Base-by-base conservation (phyloP, 2,888 invertebrate genomes). In the Zaprionus lineosus region DNA sequence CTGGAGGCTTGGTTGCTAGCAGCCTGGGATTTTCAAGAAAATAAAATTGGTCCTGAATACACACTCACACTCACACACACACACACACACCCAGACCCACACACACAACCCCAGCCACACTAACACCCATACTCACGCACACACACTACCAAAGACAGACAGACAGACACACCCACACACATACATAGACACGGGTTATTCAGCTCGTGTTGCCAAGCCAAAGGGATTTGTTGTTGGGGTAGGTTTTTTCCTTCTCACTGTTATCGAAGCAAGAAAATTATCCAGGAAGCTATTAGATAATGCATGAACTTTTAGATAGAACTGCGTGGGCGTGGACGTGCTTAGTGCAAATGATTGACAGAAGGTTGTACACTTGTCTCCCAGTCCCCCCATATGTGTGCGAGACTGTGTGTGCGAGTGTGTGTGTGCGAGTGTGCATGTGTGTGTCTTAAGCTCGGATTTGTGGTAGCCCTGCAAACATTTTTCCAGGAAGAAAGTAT, bases 171-270 rank as follows among this genome's bases (percentile, higher is more conserved):
- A 37, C 37, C 34, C 39, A 36, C 33, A 34, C 41, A 31, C 39
- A 40, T 33, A 28, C 4, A 41, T 3, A 16, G 15, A 53, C 18
- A 24, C 19, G 24, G 8, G 24, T 33, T 16, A 24, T 8, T 11
- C 36, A 29, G 48, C 39, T 18, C 34, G 26, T 55, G 77, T 77
- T 70, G 68, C 56, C 76, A 65, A 55, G 62, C 58, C 50, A 40
- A 56, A 76, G 66, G 29, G 26, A 46, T 72, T 70, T 72, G 72
- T 72, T 84, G 84, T 84, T 84, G 84, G 78, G 84, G 84, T 86
- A 84, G 84, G 86, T 69, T 81, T 68, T 63, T 59, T 44, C 44
- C 46, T 52, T 44, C 57, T 55, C 40, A 24, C 19, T 6, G 16
- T 11, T 21, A 9, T 40, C 9, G 31, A 24, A 24, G 19, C 47